These are phyloP conservation scores for Telenomus remus DNA, from an alignment of 1,140 invertebrate species.

Conservation along the genomic window DNA sequence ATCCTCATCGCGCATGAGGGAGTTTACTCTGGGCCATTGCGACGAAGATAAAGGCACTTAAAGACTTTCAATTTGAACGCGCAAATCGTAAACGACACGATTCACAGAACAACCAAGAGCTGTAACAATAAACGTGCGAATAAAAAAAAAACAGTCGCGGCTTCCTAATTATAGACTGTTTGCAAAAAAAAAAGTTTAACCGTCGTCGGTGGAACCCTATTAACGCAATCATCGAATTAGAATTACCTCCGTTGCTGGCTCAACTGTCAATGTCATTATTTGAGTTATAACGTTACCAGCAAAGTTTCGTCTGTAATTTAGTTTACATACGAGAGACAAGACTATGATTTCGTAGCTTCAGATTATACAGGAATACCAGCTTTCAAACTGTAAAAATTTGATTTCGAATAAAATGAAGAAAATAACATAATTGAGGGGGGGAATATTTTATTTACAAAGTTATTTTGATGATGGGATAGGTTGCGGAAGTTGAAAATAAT, in stretches of 20 bases:
- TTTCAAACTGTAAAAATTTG: no score
- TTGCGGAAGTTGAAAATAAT: no score
- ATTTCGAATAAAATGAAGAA: no score
- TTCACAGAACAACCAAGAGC: slow-evolving; percentile 46
- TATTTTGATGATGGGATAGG: no score
- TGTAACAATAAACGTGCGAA: slow-evolving; percentile 3
- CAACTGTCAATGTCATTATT: slow-evolving; percentile 15
- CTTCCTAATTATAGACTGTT: slow-evolving; percentile 6
- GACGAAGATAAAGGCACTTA: slow-evolving; percentile 54
- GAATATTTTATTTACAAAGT: no score
- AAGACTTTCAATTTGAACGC: slow-evolving; percentile 59
- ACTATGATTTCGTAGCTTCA: not conserved
- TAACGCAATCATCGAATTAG: slow-evolving; percentile 36
- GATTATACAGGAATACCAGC: no score
- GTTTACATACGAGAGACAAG: not conserved
- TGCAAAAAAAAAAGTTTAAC: slow-evolving; percentile 4
- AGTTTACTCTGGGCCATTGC: slow-evolving; percentile 59
- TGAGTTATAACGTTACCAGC: slow-evolving; percentile 18
- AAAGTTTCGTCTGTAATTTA: slow-evolving; percentile 21
- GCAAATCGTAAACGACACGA: slow-evolving; percentile 57
- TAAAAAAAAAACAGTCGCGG: slow-evolving; percentile 21
- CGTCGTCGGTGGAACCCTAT: slow-evolving; percentile 7
- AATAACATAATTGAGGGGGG: no score
- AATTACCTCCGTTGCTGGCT: slow-evolving; percentile 9
- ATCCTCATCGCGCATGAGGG: slow-evolving; percentile 57